These are phyloP conservation scores for Anabas testudineus DNA, from an alignment of 2,797 vertebrate genomes.

Conservation along the genomic window DNA sequence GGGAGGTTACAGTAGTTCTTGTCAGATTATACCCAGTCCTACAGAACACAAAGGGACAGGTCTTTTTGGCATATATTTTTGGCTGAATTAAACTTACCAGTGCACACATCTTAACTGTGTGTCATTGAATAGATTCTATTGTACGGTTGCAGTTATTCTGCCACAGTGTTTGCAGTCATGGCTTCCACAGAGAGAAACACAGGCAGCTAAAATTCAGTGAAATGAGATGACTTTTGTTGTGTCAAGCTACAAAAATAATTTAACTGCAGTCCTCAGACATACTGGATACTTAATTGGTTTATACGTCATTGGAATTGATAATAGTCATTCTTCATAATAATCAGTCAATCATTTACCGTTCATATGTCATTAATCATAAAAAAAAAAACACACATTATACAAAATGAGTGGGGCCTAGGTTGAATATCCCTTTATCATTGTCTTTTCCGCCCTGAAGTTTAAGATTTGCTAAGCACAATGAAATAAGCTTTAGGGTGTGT, in stretches of 20 bases:
- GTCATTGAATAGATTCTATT: neutral
- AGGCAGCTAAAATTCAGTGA: constrained; percentile 18
- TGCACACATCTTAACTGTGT: neutral
- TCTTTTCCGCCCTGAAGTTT: constrained; percentile 12
- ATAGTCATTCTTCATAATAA: too few relatives aligned
- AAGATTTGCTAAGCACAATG: constrained; percentile 42
- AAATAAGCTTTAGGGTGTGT: constrained; percentile 22
- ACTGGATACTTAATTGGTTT: constrained; percentile 24
- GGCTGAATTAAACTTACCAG: constrained; percentile 7
- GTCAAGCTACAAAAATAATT: constrained; percentile 16
- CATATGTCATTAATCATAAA: constrained; percentile 34
- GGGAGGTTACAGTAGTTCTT: neutral
- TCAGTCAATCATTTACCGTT: too few relatives aligned
- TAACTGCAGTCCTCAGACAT: constrained; percentile 18
- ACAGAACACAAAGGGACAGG: neutral
- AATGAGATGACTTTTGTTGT: constrained; percentile 28
- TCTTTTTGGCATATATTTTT: neutral
- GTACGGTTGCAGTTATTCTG: neutral
- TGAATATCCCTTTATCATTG: constrained; percentile 38
- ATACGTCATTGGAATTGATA: constrained; percentile 30
- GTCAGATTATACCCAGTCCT: constrained; percentile 9
- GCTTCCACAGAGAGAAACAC: constrained; percentile 27
- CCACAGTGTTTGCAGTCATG: neutral
- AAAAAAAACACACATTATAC: constrained; percentile 20
- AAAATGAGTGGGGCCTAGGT: constrained; percentile 4